These are phyloP conservation scores for Linepithema humile DNA, from an alignment of 1,140 invertebrate genomes.

Conservation along the genomic window DNA sequence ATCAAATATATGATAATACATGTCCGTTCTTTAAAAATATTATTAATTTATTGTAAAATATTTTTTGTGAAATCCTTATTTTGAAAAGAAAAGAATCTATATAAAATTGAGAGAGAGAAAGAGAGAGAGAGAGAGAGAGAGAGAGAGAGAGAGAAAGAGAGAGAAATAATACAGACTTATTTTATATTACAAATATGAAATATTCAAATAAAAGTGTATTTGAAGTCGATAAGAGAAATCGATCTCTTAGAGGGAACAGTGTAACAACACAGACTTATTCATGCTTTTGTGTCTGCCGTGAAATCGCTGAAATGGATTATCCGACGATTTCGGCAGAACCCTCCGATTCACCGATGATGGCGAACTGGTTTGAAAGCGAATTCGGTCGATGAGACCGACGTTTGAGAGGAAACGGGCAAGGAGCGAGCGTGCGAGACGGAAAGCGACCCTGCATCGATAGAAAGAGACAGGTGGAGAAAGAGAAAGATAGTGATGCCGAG, in stretches of 20 bases:
- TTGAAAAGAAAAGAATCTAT: not conserved
- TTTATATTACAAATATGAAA: not conserved
- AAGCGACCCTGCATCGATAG: not conserved
- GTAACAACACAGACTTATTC: constrained; percentile 35
- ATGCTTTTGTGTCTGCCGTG: constrained; percentile 8
- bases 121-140: too few relatives aligned
- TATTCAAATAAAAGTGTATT: not conserved
- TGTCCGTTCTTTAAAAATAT: not conserved
- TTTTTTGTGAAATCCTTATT: not conserved
- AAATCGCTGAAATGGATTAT: constrained; percentile 45
- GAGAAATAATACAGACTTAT: too few relatives aligned
- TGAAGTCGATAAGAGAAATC: constrained; percentile 1
- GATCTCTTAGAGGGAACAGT: not conserved
- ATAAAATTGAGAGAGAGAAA: not conserved
- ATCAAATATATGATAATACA: not conserved
- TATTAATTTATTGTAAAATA: too few relatives aligned
- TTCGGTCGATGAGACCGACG: constrained; percentile 50
- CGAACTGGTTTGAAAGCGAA: constrained; percentile 51
- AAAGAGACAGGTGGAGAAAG: constrained; percentile 35
- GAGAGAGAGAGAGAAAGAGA: too few relatives aligned
- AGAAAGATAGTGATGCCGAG: constrained; percentile 60
- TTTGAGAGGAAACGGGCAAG: constrained; percentile 49
- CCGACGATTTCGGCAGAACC: constrained; percentile 30
- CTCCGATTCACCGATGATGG: constrained; percentile 34
- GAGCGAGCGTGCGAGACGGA: constrained; percentile 7